phyloP scores from a whole-genome alignment of 2,888 invertebrate species.

The Herminia tarsipennalis region DNA sequence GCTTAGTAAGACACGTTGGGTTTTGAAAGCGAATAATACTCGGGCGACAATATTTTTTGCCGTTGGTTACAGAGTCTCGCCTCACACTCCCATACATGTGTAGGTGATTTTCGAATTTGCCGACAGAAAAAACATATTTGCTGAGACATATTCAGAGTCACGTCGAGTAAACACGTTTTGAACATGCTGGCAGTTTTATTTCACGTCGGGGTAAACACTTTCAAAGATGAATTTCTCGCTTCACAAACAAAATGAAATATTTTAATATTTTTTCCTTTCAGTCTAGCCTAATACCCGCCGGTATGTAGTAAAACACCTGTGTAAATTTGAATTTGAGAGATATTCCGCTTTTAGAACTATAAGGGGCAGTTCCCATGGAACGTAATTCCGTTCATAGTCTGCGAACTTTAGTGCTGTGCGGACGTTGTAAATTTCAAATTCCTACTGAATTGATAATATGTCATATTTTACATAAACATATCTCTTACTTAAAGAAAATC shows the following conservation, averaged over 20 bases:
- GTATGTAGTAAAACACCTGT: slow-evolving; percentile 24
- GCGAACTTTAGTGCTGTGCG: too few relatives aligned
- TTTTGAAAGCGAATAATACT: slow-evolving; percentile 63
- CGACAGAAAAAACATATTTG: slow-evolving; percentile 59
- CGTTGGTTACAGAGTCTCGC: slow-evolving; percentile 27
- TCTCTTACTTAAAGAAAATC: too few relatives aligned
- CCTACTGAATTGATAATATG: too few relatives aligned
- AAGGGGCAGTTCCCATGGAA: too few relatives aligned
- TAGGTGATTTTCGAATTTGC: slow-evolving; percentile 50
- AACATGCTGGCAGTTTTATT: slow-evolving; percentile 75
- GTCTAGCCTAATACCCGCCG: slow-evolving; percentile 48
- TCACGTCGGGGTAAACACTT: slow-evolving; percentile 72
- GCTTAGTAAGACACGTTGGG: slow-evolving; percentile 72
- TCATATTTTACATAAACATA: too few relatives aligned
- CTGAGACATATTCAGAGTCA: slow-evolving; percentile 58
- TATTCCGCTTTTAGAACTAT: too few relatives aligned
- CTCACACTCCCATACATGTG: slow-evolving; percentile 37
- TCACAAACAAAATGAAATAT: slow-evolving; percentile 72
- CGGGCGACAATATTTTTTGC: slow-evolving; percentile 44
- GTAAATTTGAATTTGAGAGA: slow-evolving; percentile 17
- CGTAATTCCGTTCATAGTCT: too few relatives aligned
- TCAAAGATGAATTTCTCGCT: slow-evolving; percentile 74
- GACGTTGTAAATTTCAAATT: too few relatives aligned
- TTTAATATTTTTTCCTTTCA: slow-evolving; percentile 62
- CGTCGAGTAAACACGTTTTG: slow-evolving; percentile 67